phyloP scores from a whole-genome alignment of 2,113 vertebrate genomes.

The Uria lomvia region DNA sequence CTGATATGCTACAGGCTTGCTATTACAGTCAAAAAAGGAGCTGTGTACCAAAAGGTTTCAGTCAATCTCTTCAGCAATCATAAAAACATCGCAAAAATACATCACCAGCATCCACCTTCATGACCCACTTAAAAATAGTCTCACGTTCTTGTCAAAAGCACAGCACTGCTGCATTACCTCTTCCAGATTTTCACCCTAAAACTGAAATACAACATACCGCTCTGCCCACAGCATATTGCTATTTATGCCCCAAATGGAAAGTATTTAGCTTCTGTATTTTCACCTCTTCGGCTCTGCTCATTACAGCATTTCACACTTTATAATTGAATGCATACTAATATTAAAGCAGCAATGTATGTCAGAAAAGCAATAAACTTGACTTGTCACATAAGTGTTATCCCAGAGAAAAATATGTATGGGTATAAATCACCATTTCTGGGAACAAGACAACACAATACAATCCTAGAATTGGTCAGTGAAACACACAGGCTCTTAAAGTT shows the following conservation, averaged over 20 bases:
- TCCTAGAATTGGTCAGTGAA: not conserved
- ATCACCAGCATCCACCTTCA: not conserved
- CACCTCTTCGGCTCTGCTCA: not conserved
- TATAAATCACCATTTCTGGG: not conserved
- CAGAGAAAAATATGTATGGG: not conserved
- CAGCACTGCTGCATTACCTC: not conserved
- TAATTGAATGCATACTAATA: not conserved
- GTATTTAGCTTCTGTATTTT: not conserved
- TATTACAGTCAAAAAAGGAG: not conserved
- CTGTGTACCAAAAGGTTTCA: not conserved
- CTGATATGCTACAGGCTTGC: not conserved
- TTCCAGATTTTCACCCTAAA: not conserved
- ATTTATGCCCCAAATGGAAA: not conserved
- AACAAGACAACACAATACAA: not conserved
- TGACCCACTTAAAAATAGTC: not conserved
- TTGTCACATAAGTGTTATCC: not conserved
- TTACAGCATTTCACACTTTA: not conserved
- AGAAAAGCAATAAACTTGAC: slow-evolving; percentile 5
- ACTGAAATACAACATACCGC: not conserved
- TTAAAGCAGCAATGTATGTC: not conserved
- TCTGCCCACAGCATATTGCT: not conserved
- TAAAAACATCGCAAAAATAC: not conserved
- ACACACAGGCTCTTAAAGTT: not conserved
- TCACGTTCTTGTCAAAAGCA: not conserved
- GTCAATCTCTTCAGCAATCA: not conserved